phyloP scores from a whole-genome alignment of 1,140 invertebrate species.

The Gonioctena quinquepunctata region DNA sequence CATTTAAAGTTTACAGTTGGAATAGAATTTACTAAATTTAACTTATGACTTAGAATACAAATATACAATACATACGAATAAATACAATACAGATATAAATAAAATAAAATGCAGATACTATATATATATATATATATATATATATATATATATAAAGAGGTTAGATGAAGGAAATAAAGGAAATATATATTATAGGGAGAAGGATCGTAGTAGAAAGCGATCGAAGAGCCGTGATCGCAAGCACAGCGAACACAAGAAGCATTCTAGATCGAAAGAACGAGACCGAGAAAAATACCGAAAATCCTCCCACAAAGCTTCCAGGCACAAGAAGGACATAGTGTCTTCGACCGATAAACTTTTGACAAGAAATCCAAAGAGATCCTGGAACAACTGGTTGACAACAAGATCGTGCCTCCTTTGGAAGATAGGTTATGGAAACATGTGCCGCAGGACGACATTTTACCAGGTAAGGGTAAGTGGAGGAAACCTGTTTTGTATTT shows the following conservation, averaged over 20 bases:
- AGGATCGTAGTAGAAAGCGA: constrained; percentile 35
- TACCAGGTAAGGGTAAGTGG: constrained; percentile 50
- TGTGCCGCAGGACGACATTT: constrained; percentile 56
- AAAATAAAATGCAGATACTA: too few relatives aligned
- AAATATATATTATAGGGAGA: background rate
- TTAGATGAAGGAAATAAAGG: background rate
- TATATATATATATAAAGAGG: too few relatives aligned
- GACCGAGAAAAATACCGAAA: constrained; percentile 34
- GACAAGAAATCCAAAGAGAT: constrained; percentile 54
- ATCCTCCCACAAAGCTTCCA: constrained; percentile 53
- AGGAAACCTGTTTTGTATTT: too few relatives aligned
- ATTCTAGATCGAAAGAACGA: constrained; percentile 37
- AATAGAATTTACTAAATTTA: too few relatives aligned
- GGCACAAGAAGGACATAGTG: constrained; percentile 50
- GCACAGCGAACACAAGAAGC: constrained; percentile 34
- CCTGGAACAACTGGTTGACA: constrained; percentile 52
- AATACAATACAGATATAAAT: too few relatives aligned
- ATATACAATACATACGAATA: too few relatives aligned
- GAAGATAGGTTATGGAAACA: constrained; percentile 53
- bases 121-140: too few relatives aligned
- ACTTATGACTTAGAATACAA: too few relatives aligned
- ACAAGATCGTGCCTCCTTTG: constrained; percentile 54
- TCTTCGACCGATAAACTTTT: constrained; percentile 48
- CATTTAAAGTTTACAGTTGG: too few relatives aligned
- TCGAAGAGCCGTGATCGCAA: constrained; percentile 42